These are phyloP conservation scores for Pipistrellus nathusii DNA, from an alignment of 2,797 vertebrate genomes.

Conservation along the genomic window DNA sequence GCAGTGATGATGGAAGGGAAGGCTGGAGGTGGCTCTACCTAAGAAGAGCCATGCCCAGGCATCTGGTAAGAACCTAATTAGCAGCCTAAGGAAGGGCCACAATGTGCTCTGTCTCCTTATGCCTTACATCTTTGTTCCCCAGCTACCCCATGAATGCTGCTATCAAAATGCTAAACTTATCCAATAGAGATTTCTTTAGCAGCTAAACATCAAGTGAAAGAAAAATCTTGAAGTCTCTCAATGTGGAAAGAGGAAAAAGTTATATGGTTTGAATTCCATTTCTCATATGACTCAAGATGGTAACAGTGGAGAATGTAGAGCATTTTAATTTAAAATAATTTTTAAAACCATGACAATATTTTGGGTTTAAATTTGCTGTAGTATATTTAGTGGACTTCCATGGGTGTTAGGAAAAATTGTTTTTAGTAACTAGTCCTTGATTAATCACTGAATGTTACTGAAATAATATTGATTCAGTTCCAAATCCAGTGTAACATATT, in stretches of 20 bases:
- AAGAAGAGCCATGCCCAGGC: not conserved
- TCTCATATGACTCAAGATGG: conserved; percentile 6
- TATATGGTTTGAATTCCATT: not conserved
- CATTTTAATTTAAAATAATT: conserved; percentile 22
- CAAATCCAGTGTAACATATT: not conserved
- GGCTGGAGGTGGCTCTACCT: not conserved
- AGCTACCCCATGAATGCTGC: not conserved
- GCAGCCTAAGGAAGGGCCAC: fast-evolving
- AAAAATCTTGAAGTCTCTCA: not conserved
- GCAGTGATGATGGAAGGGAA: not conserved
- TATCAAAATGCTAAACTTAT: not conserved
- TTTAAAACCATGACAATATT: not conserved
- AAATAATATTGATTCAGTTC: not conserved
- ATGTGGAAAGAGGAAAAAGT: not conserved
- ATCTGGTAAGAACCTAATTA: not conserved
- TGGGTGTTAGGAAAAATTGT: not conserved
- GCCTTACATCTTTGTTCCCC: not conserved
- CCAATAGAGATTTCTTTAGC: not conserved
- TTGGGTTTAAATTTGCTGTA: not conserved
- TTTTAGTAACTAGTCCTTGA: conserved; percentile 23
- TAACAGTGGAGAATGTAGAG: not conserved
- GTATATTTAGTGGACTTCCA: not conserved
- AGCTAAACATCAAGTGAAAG: conserved; percentile 21
- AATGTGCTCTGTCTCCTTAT: not conserved
- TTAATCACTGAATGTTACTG: not conserved